Evolutionary conservation across 2,797 vertebrate genomes (phyloP), one percentile per base, ranked within the genome.

Genomic region (Poecilia picta): DNA sequence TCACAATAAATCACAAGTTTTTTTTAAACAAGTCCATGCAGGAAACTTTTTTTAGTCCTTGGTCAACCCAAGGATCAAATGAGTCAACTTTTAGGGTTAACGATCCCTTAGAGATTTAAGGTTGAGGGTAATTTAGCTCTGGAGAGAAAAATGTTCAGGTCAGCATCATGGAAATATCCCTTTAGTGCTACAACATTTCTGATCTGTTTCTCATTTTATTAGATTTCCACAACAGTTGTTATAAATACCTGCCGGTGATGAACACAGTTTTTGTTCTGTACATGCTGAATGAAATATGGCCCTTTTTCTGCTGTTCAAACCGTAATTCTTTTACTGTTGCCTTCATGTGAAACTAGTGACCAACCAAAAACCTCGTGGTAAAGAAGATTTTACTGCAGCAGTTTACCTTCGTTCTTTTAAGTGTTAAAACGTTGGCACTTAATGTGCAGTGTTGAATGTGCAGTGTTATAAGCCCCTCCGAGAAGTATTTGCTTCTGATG

Each of bases 371-470:
- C 79, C 57, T 33, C 33, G 15, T 78, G 75, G 16, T 77, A 55
- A 76, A 78, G 23, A 6, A 28, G 2, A 74, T 86, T 83, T 84
- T 75, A 74, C 77, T 70, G 78, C 47, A 78, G 75, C 31, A 80
- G 43, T 79, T 85, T 74, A 80, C 76, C 80, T 77, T 47, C 77
- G 74, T 85, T 88, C 45, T 83, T 88, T 85, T 86, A 88, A 92
- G 91, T 91, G 89, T 90, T 87, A 89, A 31, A 43, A 45, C 82
- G 80, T 79, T 88, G 89, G 78, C 88, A 81, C 31, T 59, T 87
- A n/a, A n/a, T n/a, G n/a, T n/a, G n/a, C n/a, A n/a, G 85, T 80
- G 84, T 87, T 87, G 83, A 84, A 89, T 81, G 72, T 72, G 74
- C 84, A 77, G 72, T 87, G 88, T 89, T 83, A 81, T 80, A 78